phyloP scores from a whole-genome alignment of 2,113 vertebrate genomes.

The Elanoides forficatus region DNA sequence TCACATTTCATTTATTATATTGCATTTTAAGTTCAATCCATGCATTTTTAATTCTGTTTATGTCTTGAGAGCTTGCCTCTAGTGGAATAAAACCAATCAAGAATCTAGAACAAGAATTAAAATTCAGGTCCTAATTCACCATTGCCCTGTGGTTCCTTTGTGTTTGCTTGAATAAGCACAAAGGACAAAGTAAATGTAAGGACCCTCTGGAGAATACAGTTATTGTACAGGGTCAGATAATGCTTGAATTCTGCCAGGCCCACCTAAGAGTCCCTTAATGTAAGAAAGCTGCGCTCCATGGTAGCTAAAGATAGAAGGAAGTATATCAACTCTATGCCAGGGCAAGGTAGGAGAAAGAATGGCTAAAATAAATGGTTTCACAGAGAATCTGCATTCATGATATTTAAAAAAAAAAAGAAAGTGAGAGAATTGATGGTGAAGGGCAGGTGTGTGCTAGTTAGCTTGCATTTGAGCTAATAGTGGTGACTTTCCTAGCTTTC shows the following conservation, averaged over 20 bases:
- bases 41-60: conserved; percentile 59
- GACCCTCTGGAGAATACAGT: background rate
- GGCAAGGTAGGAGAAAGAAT: background rate
- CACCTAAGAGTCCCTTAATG: background rate
- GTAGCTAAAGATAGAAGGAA: background rate
- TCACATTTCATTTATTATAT: conserved; percentile 41
- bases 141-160: background rate
- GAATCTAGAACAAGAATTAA: conserved; percentile 5
- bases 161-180: background rate
- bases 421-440: background rate
- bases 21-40: conserved; percentile 31
- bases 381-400: background rate
- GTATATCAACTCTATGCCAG: background rate
- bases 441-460: background rate
- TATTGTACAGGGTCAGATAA: background rate
- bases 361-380: background rate
- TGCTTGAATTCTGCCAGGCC: background rate
- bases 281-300: background rate
- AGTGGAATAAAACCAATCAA: conserved; percentile 44
- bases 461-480: background rate
- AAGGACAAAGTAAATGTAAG: background rate
- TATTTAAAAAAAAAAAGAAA: too few species aligned
- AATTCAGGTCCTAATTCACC: conserved; percentile 2
- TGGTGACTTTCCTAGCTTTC: background rate
- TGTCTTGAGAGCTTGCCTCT: conserved; percentile 19